A percentile compares a stretch with the other conserved stretches of the same genome.
Evolutionary conservation across 2,888 invertebrate species (phyloP).

Genomic region (Drosophila mercatorum): DNA sequence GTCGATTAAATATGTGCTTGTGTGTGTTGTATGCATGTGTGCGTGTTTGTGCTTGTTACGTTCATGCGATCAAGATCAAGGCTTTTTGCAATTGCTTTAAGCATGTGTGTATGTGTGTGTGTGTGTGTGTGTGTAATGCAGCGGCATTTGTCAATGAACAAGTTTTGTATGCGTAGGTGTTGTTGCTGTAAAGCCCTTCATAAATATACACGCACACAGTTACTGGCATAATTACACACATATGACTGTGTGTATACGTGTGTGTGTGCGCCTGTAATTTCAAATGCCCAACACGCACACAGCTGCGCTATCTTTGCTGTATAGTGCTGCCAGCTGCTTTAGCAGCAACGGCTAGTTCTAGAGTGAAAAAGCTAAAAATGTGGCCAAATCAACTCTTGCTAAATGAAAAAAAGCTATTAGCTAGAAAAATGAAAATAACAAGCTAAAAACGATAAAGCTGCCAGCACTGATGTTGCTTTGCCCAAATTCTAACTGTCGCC

Average conservation of each 20-base stretch:
- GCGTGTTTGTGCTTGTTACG: slow-evolving; percentile 26
- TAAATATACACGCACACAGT: slow-evolving; percentile 39
- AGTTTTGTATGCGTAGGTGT: slow-evolving; percentile 53
- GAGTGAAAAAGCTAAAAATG: not conserved
- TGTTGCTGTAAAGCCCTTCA: slow-evolving; percentile 59
- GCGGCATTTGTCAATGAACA: slow-evolving; percentile 55
- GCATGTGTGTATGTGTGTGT: slow-evolving; percentile 2
- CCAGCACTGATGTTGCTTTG: slow-evolving; percentile 6
- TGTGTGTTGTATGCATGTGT: slow-evolving; percentile 16
- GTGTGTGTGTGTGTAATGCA: slow-evolving; percentile 29
- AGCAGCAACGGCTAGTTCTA: not conserved
- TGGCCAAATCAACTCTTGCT: not conserved
- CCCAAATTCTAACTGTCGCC: slow-evolving; percentile 69
- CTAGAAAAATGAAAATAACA: not conserved
- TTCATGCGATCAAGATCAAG: slow-evolving; percentile 82
- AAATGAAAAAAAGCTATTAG: not conserved
- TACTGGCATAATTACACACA: slow-evolving; percentile 31
- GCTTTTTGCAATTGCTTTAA: slow-evolving; percentile 59
- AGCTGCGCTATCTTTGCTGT: slow-evolving; percentile 17
- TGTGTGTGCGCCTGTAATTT: slow-evolving; percentile 45
- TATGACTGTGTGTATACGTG: slow-evolving; percentile 9
- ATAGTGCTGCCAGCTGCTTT: slow-evolving; percentile 4
- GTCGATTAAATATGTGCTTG: slow-evolving; percentile 21
- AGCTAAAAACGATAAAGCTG: not conserved
- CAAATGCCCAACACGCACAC: slow-evolving; percentile 66